Evolutionary conservation across 2,113 vertebrate genomes (phyloP).

Genomic region (Beaufortia kweichowensis): DNA sequence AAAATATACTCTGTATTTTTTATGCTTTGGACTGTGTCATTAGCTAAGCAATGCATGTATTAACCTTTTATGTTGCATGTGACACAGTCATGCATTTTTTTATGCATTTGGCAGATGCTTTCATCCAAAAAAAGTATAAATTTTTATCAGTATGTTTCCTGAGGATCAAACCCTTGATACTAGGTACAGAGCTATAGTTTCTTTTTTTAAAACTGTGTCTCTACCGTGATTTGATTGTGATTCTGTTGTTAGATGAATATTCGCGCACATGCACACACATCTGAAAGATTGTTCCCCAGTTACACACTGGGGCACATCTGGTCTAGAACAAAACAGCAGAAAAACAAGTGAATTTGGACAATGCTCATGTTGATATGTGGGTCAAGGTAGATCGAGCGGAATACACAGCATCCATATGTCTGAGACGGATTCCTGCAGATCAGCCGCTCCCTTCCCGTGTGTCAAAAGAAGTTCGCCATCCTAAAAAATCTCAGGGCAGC

Average conservation of each 20-base stretch:
- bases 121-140: too few relatives aligned
- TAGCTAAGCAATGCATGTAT: too few relatives aligned
- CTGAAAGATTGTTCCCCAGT: conserved; percentile 38
- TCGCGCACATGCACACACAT: conserved; percentile 14
- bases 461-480: conserved; percentile 54
- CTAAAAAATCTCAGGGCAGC: conserved; percentile 60
- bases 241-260: neutral
- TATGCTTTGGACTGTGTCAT: too few relatives aligned
- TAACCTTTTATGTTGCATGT: too few relatives aligned
- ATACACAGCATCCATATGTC: conserved; percentile 31
- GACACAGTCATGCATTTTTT: too few relatives aligned
- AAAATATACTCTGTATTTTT: too few relatives aligned
- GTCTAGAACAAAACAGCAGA: conserved; percentile 45
- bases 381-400: conserved; percentile 50
- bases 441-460: conserved; percentile 51
- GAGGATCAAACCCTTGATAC: too few relatives aligned
- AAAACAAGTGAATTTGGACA: conserved; percentile 37
- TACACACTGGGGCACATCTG: conserved; percentile 47
- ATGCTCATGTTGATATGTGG: conserved; percentile 40
- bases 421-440: conserved; percentile 58
- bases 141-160: too few relatives aligned
- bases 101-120: too few relatives aligned
- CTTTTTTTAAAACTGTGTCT: too few relatives aligned
- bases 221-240: neutral
- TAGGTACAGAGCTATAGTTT: too few relatives aligned